Base-by-base conservation (phyloP, 2,797 vertebrate genomes). In the Hippocampus kuda region DNA sequence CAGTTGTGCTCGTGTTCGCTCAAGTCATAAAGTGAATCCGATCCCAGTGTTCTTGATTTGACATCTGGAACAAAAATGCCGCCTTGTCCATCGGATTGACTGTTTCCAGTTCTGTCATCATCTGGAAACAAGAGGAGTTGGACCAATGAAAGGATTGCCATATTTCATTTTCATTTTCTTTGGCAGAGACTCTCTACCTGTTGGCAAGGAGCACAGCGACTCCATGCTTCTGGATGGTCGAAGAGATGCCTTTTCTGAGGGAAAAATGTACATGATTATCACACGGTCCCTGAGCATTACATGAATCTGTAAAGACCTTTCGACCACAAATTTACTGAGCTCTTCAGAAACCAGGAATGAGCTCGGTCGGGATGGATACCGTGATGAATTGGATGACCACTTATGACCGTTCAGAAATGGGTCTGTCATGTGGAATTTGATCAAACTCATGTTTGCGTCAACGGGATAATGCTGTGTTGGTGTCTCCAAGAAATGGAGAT, bases 141-240 rank as follows among this genome's bases (percentile, higher is more conserved):
- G 68, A 68, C 16, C 34, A 65, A 38, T 38, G 34, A 68, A 62
- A 24, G 56, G 12, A 48, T 13, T 48, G 46, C 3, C 16, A 5
- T 16, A 13, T 46, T 10, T 12, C 2, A 24, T 2, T 24, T 10
- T 41, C 4, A 24, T 44, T 42, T 41, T 18, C 41, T 5, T 57
- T 46, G 53, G 24, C 6, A 60, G 53, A 66, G 6, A 49, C 46
- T 72, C 46, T 72, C 70, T 68, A 99, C 97, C 96, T 89, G 93
- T 90, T 70, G 95, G 92, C 76, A 95, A 81, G 38, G 95, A 97
- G 78, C 95, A 98, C 80, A 99, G 84, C 0, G 97, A 99, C 81
- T 99, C 96, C 97, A 99, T 99, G 85, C 97, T 99, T 88, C 97
- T 98, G 15, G 96, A 95, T 0, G 96, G 94, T 18, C 96, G 92